Conservation (phyloP, 2,888 invertebrate genomes). For the Hydraecia micacea region DNA sequence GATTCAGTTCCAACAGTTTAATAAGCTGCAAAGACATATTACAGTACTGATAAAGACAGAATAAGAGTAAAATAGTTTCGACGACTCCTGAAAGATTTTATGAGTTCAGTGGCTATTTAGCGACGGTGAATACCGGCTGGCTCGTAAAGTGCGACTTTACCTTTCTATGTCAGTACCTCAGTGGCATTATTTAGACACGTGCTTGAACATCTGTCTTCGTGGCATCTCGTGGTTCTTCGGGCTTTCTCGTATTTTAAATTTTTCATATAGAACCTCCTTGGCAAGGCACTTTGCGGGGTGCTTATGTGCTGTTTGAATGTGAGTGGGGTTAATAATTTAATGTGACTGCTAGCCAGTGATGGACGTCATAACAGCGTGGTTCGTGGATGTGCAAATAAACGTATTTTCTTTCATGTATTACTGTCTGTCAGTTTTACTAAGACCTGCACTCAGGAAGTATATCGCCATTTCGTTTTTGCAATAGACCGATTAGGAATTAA, state of each 20-base stretch:
- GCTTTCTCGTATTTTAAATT: slow-evolving; percentile 56
- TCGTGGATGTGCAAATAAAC: no score
- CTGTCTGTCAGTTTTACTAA: slow-evolving; percentile 1
- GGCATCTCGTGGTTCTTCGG: slow-evolving; percentile 46
- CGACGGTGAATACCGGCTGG: slow-evolving; percentile 48
- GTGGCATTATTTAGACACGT: slow-evolving; percentile 53
- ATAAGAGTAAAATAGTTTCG: slow-evolving; percentile 67
- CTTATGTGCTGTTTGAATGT: slow-evolving; percentile 57
- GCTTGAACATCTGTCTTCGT: slow-evolving; percentile 43
- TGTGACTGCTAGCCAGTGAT: slow-evolving; percentile 10
- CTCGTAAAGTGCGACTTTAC: slow-evolving; percentile 59
- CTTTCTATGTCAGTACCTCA: slow-evolving; percentile 38
- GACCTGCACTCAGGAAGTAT: background rate
- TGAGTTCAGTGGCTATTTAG: slow-evolving; percentile 64
- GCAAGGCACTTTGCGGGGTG: slow-evolving; percentile 48
- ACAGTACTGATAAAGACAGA: slow-evolving; percentile 65
- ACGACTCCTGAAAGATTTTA: slow-evolving; percentile 65
- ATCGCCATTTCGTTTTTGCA: background rate
- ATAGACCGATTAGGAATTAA: background rate
- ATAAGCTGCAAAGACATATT: slow-evolving; percentile 66
- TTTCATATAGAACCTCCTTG: slow-evolving; percentile 53
- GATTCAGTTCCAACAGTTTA: slow-evolving; percentile 63
- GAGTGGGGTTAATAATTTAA: slow-evolving; percentile 54
- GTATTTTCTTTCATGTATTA: no score
- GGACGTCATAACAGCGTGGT: slow-evolving; percentile 5